Evolutionary conservation across 2,113 vertebrate species (phyloP), one percentile per base, ranked within the genome.

Genomic region (Gymnogyps californianus): DNA sequence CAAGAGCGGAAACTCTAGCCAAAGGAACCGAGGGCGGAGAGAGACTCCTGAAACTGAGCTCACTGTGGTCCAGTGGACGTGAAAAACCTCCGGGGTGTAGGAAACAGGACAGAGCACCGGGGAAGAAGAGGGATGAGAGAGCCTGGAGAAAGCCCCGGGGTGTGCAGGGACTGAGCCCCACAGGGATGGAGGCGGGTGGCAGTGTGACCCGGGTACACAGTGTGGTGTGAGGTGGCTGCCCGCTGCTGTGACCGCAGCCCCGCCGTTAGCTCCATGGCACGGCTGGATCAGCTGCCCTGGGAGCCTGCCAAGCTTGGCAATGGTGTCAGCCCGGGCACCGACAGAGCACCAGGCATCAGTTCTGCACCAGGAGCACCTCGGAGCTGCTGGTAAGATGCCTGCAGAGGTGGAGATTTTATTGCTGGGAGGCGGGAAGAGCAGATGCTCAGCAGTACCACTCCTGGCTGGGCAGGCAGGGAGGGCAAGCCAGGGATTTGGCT

Each of bases 121-220:
- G 61, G 46, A 71, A 83, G 57, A 65, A 78, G 40, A 74, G 22
- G 32, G 42, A 16, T 40, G 34, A 40, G 32, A 36, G 51, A 77
- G 24, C 54, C 44, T 78, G 49, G 32, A 78, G 61, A 90, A 44
- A 69, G 59, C 18, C 42, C 52, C 0, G 2, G 12, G 8, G 10
- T n/a, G 38, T 62, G 42, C 52, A 58, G 40, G 28, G 34, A 20
- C 17, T 26, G 46, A 62, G 21, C 10, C 34, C 47, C 1, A 1
- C 0, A 1, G 49, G 42, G 31, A 22, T 52, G 61, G 55, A 78
- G 40, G 36, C 0, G 5, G 18, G 67, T 5, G 3, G 32, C 3
- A 4, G 29, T 0, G 0, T 0, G 2, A 72, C 14, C 19, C 3
- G 3, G 18, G 47, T 31, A 29, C 16, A 7, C 0, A 0, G 22